Conservation (phyloP, 2,113 vertebrate species). For the Siniperca chuatsi region DNA sequence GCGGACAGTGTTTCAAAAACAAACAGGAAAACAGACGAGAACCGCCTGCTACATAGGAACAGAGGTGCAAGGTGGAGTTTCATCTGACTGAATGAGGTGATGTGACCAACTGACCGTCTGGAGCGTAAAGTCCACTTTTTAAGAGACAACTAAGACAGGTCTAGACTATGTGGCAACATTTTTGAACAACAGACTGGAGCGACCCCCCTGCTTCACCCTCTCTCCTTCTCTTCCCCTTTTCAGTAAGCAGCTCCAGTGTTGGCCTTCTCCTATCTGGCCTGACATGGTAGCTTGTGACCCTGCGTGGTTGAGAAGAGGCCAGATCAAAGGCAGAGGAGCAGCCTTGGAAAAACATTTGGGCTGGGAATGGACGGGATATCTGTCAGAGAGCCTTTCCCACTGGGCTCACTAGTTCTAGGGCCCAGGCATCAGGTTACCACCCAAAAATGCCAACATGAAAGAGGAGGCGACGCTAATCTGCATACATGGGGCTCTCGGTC, state of each 20-base stretch:
- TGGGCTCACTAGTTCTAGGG: slow-evolving; percentile 79
- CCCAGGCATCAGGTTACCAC: slow-evolving; percentile 89
- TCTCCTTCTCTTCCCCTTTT: slow-evolving; percentile 68
- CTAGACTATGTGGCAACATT: slow-evolving; percentile 29
- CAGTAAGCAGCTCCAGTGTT: slow-evolving; percentile 44
- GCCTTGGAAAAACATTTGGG: slow-evolving; percentile 97
- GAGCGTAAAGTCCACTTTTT: slow-evolving; percentile 33
- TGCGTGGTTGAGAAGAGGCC: slow-evolving; percentile 81
- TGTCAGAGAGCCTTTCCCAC: slow-evolving; percentile 95
- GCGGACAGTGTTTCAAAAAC: slow-evolving; percentile 2
- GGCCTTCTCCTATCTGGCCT: slow-evolving; percentile 63
- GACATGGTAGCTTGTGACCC: slow-evolving; percentile 89
- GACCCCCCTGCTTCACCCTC: slow-evolving; percentile 1
- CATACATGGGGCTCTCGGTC: slow-evolving; percentile 82
- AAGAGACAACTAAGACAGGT: slow-evolving; percentile 28
- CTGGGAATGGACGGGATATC: slow-evolving; percentile 92
- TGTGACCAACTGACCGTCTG: slow-evolving; percentile 10
- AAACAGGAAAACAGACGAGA: slow-evolving; percentile 1
- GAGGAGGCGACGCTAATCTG: slow-evolving; percentile 85
- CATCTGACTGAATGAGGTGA: slow-evolving; percentile 17
- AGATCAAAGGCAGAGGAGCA: slow-evolving; percentile 92
- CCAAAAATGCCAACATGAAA: slow-evolving; percentile 89
- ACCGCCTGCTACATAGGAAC: background rate
- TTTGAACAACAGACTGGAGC: slow-evolving; percentile 32
- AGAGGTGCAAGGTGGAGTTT: slow-evolving; percentile 16